These are phyloP conservation scores for Heterodera schachtii DNA, from an alignment of 1,140 invertebrate genomes.

Conservation along the genomic window DNA sequence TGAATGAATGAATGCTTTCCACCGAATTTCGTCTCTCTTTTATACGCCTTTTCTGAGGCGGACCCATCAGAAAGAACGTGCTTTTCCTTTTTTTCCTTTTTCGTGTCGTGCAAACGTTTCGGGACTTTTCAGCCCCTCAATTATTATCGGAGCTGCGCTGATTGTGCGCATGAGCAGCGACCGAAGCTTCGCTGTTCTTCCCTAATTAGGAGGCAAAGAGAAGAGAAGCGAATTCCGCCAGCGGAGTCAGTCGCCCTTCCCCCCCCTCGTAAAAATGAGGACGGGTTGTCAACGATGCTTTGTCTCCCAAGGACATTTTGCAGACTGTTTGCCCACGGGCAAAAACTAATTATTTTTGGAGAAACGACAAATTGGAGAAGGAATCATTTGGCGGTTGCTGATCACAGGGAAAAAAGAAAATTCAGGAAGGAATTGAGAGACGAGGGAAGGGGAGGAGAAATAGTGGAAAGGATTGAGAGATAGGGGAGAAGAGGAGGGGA, in stretches of 20 bases:
- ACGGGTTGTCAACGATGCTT: background rate
- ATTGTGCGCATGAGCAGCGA: background rate
- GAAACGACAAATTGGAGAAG: background rate
- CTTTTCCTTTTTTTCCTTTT: background rate
- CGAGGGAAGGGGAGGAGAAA: background rate
- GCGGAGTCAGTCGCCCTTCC: too few species aligned
- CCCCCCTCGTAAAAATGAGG: background rate
- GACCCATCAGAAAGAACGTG: too few species aligned
- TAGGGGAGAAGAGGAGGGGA: background rate
- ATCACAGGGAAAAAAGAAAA: too few species aligned
- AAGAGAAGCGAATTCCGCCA: too few species aligned
- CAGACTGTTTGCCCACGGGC: background rate
- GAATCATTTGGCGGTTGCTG: too few species aligned
- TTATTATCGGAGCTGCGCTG: background rate
- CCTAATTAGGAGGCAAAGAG: background rate
- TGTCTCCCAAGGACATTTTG: background rate
- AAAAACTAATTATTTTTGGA: conserved; percentile 1
- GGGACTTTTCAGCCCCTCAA: background rate
- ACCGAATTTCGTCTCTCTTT: background rate
- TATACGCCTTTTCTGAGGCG: background rate
- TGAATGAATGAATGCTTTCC: background rate
- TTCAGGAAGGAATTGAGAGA: too few species aligned
- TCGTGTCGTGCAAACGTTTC: background rate
- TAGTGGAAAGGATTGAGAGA: background rate
- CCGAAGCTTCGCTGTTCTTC: background rate